phyloP scores from a whole-genome alignment of 2,113 vertebrate species.

The Ciconia maguari region DNA sequence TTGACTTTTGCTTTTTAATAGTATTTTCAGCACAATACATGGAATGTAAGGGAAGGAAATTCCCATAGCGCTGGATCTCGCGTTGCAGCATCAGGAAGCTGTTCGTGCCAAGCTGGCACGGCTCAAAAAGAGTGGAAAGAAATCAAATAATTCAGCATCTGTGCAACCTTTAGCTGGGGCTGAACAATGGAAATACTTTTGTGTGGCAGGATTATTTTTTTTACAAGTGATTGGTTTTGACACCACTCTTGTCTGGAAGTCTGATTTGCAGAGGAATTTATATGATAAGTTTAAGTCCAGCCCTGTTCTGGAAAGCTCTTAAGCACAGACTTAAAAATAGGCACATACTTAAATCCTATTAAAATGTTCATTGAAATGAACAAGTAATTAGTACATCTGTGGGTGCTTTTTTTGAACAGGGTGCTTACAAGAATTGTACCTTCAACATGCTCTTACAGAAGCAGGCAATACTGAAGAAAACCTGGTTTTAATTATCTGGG shows the following conservation, averaged over 20 bases:
- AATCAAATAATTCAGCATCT: neutral
- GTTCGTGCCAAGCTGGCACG: neutral
- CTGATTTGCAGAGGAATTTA: conserved; percentile 10
- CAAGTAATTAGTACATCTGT: neutral
- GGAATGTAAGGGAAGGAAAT: neutral
- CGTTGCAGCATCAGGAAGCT: neutral
- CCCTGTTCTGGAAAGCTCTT: conserved; percentile 43
- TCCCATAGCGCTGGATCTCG: neutral
- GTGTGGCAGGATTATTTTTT: neutral
- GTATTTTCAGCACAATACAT: neutral
- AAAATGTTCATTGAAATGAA: neutral
- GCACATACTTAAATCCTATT: neutral
- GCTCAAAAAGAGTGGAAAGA: neutral
- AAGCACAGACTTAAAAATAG: conserved; percentile 16
- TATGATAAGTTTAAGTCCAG: conserved; percentile 15
- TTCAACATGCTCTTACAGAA: neutral
- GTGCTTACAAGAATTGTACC: neutral
- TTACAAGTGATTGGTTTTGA: neutral
- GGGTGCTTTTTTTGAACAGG: neutral
- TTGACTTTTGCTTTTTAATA: neutral
- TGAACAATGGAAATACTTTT: neutral
- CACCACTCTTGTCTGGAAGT: neutral
- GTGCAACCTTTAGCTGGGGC: neutral
- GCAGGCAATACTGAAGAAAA: neutral
- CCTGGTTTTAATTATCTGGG: neutral